Evolutionary conservation across 2,113 vertebrate species (phyloP).

Genomic region (Corvus hawaiiensis): DNA sequence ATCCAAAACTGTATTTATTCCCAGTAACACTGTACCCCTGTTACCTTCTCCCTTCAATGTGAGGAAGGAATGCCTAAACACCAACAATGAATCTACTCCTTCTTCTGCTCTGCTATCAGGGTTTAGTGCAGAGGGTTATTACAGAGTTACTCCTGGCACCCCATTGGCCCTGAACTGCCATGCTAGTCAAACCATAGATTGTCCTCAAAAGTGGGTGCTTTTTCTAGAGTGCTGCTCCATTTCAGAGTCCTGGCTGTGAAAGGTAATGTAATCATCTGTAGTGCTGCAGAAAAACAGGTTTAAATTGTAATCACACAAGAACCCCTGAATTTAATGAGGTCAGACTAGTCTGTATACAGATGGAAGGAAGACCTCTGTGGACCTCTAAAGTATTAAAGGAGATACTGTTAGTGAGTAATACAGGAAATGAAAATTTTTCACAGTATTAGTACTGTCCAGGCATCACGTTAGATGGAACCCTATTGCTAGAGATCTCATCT

Average conservation of each 20-base stretch:
- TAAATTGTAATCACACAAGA: not conserved
- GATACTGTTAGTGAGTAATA: not conserved
- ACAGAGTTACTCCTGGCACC: not conserved
- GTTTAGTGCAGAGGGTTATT: not conserved
- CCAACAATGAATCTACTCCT: not conserved
- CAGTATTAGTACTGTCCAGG: not conserved
- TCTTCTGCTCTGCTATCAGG: not conserved
- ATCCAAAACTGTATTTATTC: not conserved
- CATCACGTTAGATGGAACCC: not conserved
- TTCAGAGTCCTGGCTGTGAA: not conserved
- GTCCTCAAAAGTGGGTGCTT: not conserved
- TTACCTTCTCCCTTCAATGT: not conserved
- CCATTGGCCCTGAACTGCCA: not conserved
- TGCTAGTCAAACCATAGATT: not conserved
- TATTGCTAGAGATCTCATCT: not conserved
- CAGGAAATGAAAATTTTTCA: not conserved
- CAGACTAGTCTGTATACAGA: not conserved
- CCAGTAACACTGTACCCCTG: fast-evolving
- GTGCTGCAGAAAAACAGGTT: not conserved
- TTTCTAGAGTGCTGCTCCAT: not conserved
- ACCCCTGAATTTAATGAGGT: not conserved
- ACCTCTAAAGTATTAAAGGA: not conserved
- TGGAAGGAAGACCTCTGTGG: not conserved
- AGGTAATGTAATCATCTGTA: not conserved
- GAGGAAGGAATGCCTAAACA: not conserved